phyloP scores from a whole-genome alignment of 2,888 invertebrate species.

The Eremobia ochroleuca region DNA sequence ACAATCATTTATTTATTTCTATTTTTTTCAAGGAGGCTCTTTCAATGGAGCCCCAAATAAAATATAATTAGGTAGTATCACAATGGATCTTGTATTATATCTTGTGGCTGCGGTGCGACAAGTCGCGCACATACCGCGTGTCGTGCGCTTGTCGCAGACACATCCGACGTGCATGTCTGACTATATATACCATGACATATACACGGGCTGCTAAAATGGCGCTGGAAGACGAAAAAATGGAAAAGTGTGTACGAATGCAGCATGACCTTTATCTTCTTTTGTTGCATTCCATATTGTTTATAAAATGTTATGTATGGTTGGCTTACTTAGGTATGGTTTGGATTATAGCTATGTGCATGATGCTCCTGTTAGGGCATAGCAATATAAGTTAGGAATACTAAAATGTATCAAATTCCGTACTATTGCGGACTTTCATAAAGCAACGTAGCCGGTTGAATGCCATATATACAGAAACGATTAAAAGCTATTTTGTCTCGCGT shows the following conservation, averaged over 20 bases:
- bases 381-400: background rate
- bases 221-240: conserved; percentile 4
- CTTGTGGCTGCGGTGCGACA: conserved; percentile 23
- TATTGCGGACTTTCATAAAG: background rate
- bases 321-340: no score
- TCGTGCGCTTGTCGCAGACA: conserved; percentile 61
- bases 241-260: background rate
- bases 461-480: no score
- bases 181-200: conserved; percentile 56
- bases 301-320: no score
- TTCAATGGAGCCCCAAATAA: background rate
- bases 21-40: background rate
- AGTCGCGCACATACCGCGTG: conserved; percentile 61
- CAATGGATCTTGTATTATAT: conserved; percentile 28
- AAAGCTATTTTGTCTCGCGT: no score
- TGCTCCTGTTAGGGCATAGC: background rate
- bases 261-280: background rate
- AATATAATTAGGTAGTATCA: conserved; percentile 19
- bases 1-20: background rate
- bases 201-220: conserved; percentile 54
- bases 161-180: conserved; percentile 67
- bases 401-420: no score
- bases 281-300: background rate
- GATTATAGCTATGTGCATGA: no score
- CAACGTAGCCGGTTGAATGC: background rate